Percentiles rank a stretch among this genome's conserved stretches.
Conservation (phyloP, 2,888 invertebrate species). For the Stenichneumon culpator region DNA sequence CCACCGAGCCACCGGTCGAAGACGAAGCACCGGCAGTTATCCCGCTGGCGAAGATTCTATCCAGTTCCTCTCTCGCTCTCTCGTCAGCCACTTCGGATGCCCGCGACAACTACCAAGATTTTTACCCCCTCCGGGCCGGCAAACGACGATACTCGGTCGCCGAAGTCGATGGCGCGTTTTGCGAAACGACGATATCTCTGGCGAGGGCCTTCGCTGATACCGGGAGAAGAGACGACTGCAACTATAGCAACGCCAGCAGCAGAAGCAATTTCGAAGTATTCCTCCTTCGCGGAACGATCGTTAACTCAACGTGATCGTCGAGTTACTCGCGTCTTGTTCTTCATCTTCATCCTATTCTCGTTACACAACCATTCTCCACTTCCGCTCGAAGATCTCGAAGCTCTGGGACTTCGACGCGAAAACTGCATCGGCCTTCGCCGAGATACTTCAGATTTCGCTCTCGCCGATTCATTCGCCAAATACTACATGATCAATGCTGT, state of each 20-base stretch:
- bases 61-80: neutral
- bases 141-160: neutral
- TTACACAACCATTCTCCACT: constrained; percentile 43
- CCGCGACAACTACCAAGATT: constrained; percentile 5
- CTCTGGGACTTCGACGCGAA: neutral
- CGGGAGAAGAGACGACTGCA: constrained; percentile 27
- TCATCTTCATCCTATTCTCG: constrained; percentile 26
- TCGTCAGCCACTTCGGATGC: neutral
- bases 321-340: constrained; percentile 41
- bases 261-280: constrained; percentile 50
- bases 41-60: constrained; percentile 44
- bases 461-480: neutral
- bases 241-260: constrained; percentile 24
- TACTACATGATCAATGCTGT: neutral
- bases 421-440: neutral
- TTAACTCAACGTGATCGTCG: constrained; percentile 63
- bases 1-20: neutral
- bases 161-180: constrained; percentile 35
- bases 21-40: neutral
- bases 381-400: constrained; percentile 46
- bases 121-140: constrained; percentile 3
- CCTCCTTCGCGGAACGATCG: constrained; percentile 67
- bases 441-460: neutral
- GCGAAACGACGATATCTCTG: constrained; percentile 40
- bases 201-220: constrained; percentile 29